Base-by-base conservation (phyloP, 35 echinoderm and acorn worm genomes). In the Heliocidaris tuberculata region DNA sequence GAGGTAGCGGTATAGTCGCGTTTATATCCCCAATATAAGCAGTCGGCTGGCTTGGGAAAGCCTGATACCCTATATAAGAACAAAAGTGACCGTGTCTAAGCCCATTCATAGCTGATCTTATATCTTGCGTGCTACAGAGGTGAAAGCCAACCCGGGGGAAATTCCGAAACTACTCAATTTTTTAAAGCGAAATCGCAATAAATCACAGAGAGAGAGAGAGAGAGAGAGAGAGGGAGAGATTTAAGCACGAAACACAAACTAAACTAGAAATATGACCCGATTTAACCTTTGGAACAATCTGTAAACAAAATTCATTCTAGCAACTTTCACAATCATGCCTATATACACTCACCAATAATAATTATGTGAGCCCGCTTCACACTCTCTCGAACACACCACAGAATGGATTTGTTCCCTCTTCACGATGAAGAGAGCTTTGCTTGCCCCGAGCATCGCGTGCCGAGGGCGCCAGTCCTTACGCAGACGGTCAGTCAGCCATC, bases 401-500 rank as follows among this genome's bases (percentile, higher is more conserved):
- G 3, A 21, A 78, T 24, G 65, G 13, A 24, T 78, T n/a, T 78
- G 65, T 5, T 19, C 65, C 65, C 21, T 78, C 65, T 19, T 19
- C 21, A 19, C 65, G 27, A 78, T 78, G 65, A 27, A 21, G 65
- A 78, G 65, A 78, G 65, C 65, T 78, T 78, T 17, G 65, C 21
- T 89, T 48, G 87, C 87, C 87, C 19, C 87, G 2, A 89, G 87
- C 87, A 19, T 35, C 87, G 87, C 87, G 30, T 89, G 87, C 87
- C 87, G 87, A n/a, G 87, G 87, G 87, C 87, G 87, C 87, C 87
- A 89, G 31, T 47, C 31, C 32, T 16, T 13, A 12, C 10, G 7
- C 21, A 31, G 31, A 13, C 47, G 87, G 87, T 89, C 87, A 89
- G 87, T 89, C 87, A 13, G 87, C 11, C 87, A n/a, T n/a, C 87